These are phyloP conservation scores for Rhamphomyia laevipes DNA, from an alignment of 2,888 invertebrate species.

Conservation along the genomic window DNA sequence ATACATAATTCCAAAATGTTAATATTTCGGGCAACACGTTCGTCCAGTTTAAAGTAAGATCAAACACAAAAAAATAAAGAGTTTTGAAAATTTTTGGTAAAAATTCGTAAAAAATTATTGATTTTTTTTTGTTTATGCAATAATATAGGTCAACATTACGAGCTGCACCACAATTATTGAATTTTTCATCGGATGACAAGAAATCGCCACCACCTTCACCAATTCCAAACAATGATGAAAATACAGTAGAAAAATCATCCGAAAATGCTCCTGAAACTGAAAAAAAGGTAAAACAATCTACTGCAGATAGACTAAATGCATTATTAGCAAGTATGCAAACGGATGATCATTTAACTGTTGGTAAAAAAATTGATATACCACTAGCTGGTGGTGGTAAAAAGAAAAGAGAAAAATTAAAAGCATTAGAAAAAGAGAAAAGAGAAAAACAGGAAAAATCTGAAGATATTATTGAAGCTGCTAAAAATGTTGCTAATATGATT, in stretches of 20 bases:
- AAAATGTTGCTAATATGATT: conserved; percentile 59
- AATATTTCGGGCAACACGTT: not conserved
- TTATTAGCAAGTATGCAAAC: conserved; percentile 32
- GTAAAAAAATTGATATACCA: conserved; percentile 20
- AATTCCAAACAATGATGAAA: not conserved
- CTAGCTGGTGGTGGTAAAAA: conserved; percentile 28
- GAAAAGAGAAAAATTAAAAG: conserved; percentile 11
- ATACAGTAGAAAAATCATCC: not conserved
- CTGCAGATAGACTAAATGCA: conserved; percentile 29
- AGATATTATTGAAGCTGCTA: conserved; percentile 44
- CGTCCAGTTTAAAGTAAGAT: not conserved
- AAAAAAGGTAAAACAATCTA: conserved; percentile 21
- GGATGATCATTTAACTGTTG: conserved; percentile 18
- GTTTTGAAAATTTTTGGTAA: too few species aligned
- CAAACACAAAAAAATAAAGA: too few species aligned
- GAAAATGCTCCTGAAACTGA: not conserved
- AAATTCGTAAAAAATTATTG: not conserved
- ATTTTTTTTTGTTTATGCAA: not conserved
- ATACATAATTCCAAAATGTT: not conserved
- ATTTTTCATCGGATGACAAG: not conserved
- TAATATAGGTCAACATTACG: not conserved
- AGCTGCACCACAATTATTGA: not conserved
- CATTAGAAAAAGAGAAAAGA: conserved; percentile 15
- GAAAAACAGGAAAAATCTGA: conserved; percentile 18
- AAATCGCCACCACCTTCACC: not conserved